Percentiles rank a stretch among this genome's conserved stretches.
phyloP scores from a whole-genome alignment of 1,140 invertebrate genomes.

The Tribolium madens region DNA sequence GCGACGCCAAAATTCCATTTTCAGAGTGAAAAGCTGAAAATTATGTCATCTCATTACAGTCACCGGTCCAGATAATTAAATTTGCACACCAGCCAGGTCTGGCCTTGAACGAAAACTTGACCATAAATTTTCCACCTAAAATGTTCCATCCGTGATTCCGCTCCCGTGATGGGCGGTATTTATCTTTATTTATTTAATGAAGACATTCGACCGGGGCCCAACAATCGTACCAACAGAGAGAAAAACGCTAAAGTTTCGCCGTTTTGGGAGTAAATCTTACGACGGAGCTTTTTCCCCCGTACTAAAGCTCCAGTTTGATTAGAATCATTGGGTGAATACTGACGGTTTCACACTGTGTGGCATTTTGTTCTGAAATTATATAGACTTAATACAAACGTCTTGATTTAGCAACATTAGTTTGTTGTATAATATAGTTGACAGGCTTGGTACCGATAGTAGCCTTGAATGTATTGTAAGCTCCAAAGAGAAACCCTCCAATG shows the following conservation, averaged over 20 bases:
- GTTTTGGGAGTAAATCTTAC: no score
- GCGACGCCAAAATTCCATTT: constrained; percentile 5
- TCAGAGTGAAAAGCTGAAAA: constrained; percentile 31
- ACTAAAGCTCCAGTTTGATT: constrained; percentile 4
- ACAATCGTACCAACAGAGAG: neutral
- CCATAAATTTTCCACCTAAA: constrained; percentile 34
- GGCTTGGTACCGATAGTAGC: constrained; percentile 31
- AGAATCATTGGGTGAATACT: constrained; percentile 7
- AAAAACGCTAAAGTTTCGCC: no score
- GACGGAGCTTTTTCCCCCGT: no score
- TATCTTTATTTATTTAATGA: constrained; percentile 13
- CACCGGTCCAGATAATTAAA: constrained; percentile 38
- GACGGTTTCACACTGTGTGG: constrained; percentile 27
- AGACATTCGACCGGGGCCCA: neutral
- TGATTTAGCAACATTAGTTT: constrained; percentile 38
- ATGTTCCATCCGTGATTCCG: neutral
- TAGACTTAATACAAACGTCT: constrained; percentile 31
- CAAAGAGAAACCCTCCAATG: constrained; percentile 39
- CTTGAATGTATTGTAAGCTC: constrained; percentile 43
- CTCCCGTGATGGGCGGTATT: neutral
- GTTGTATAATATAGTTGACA: constrained; percentile 35
- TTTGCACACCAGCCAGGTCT: constrained; percentile 15
- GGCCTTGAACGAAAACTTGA: constrained; percentile 32
- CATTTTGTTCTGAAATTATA: constrained; percentile 28
- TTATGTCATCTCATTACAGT: constrained; percentile 37